A percentile compares a stretch with the other conserved stretches of the same genome.
These are phyloP conservation scores for Microcebus ravelobensis DNA, from an alignment of 2,113 vertebrate genomes.

Conservation along the genomic window DNA sequence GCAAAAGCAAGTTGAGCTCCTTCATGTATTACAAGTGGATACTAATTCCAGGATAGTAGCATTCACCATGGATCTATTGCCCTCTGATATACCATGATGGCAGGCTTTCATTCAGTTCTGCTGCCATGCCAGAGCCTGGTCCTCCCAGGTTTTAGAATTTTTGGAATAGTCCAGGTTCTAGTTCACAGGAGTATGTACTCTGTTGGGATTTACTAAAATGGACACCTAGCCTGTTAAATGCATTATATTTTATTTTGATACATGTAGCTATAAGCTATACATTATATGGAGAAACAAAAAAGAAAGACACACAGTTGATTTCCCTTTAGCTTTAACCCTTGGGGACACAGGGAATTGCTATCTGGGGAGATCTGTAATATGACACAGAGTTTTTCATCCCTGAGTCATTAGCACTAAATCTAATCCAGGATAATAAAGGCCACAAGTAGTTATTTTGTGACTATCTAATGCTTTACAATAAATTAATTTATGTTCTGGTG, in stretches of 20 bases:
- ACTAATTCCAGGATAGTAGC: background rate
- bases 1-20: background rate
- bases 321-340: conserved; percentile 66
- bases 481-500: conserved; percentile 42
- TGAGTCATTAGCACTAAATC: conserved; percentile 72
- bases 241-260: conserved; percentile 29
- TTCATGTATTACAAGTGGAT: background rate
- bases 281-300: conserved; percentile 22
- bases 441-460: conserved; percentile 40
- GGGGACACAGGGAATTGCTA: conserved; percentile 28
- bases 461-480: conserved; percentile 38
- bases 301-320: conserved; percentile 60
- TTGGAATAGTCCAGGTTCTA: background rate
- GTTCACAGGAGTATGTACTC: background rate
- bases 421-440: conserved; percentile 61
- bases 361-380: conserved; percentile 58
- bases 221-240: background rate
- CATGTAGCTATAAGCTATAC: background rate
- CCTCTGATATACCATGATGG: background rate
- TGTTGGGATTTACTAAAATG: background rate
- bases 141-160: background rate
- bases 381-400: conserved; percentile 66
- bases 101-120: background rate
- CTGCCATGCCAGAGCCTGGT: background rate
- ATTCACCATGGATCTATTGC: background rate